Base-by-base conservation (phyloP, 2,113 vertebrate genomes). In the Turdus rufiventris region DNA sequence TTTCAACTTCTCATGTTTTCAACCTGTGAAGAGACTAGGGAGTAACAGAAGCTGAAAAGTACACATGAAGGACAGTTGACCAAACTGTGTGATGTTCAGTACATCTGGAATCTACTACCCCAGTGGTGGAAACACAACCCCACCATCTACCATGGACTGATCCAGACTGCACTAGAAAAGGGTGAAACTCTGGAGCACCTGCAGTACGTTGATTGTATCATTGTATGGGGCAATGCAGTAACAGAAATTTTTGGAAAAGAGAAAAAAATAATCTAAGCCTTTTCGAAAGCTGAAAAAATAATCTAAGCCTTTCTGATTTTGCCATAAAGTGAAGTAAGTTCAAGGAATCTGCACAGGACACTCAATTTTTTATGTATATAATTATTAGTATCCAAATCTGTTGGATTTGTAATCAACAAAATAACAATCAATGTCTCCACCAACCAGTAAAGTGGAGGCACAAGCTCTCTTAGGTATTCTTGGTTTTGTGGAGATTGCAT, bases 121-220 rank as follows among this genome's bases (percentile, higher is more conserved):
- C 12, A 8, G 18, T 6, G 5, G 2, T 48, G 26, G 50, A 50
- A 72, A 36, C 25, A 54, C 19, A 62, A 2, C 2, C 4, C 13
- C 34, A 31, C 10, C 18, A 21, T 57, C 42, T 72, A 14, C 29
- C 34, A 34, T 26, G 8, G 6, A 5, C 19, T 87, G 31, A 31
- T 31, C 14, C 19, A 56, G 34, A 29, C 4, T 56, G 29, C 10
- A 14, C 7, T 42, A 34, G 29, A 33, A 57, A 42, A 12, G 5
- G 8, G 26, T 36, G 18, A 50, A 36, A 48, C 14, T 33, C 25
- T 34, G 33, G 11, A 65, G 43, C 1, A 18, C 3, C 21, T 28
- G 9, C 12, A 57, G 15, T 33, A 43, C 0, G 0, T 57, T 8
- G 18, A 43, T 36, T 1, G 1, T 26, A 36, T 18, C 4, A 42